Conservation (phyloP, 2,888 invertebrate genomes). For the Idaea straminata region DNA sequence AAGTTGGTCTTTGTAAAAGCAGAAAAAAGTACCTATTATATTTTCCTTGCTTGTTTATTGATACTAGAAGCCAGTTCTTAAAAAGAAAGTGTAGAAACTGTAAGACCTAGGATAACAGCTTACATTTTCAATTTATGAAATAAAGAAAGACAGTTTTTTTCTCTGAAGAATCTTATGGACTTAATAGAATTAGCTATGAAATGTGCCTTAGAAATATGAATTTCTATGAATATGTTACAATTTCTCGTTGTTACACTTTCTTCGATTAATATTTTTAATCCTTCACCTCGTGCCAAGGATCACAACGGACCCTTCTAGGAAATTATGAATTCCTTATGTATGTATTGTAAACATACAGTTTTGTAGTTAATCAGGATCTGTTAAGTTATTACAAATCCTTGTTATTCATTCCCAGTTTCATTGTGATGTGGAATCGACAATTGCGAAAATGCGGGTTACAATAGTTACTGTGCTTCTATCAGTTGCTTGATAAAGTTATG, state of each 20-base stretch:
- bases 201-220: slow-evolving; percentile 14
- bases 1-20: slow-evolving; percentile 16
- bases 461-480: slow-evolving; percentile 26
- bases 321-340: slow-evolving; percentile 37
- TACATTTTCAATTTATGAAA: too few species aligned
- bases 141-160: too few species aligned
- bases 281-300: slow-evolving; percentile 26
- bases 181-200: slow-evolving; percentile 11
- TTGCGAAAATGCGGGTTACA: slow-evolving; percentile 44
- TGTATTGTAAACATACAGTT: slow-evolving; percentile 34
- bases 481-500: slow-evolving; percentile 48
- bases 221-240: slow-evolving; percentile 6
- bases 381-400: slow-evolving; percentile 43
- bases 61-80: too few species aligned
- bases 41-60: too few species aligned
- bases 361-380: slow-evolving; percentile 44
- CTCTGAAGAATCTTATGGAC: neutral
- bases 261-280: slow-evolving; percentile 15
- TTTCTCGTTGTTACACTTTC: neutral
- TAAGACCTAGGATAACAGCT: too few species aligned
- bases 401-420: slow-evolving; percentile 47
- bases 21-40: too few species aligned
- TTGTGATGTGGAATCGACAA: slow-evolving; percentile 50
- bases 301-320: slow-evolving; percentile 37
- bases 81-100: too few species aligned